Evolutionary conservation across 1,140 invertebrate genomes (phyloP).

Genomic region (Pollicipes pollicipes): DNA sequence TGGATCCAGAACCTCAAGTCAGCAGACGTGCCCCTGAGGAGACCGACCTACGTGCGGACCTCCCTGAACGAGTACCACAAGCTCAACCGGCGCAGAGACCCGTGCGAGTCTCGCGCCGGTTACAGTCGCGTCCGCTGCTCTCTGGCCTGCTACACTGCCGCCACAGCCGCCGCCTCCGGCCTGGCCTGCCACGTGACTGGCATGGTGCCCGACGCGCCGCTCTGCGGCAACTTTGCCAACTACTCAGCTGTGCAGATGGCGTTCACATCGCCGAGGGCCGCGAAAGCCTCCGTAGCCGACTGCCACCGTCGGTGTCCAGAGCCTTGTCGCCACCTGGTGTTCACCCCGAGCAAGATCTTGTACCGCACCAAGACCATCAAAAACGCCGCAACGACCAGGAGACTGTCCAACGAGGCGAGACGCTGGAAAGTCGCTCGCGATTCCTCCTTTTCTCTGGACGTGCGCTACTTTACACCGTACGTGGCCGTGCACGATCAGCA

Average conservation of each 20-base stretch:
- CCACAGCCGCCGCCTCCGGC: too few species aligned
- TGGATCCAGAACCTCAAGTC: background rate
- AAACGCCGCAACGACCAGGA: too few species aligned
- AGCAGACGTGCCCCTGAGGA: background rate
- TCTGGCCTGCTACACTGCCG: background rate
- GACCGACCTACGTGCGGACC: background rate
- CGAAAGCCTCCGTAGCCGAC: background rate
- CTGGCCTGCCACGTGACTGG: background rate
- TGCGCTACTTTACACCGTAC: background rate
- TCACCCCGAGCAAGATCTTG: background rate
- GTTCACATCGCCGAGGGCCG: background rate
- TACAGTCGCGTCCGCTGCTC: background rate
- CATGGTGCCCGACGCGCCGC: background rate
- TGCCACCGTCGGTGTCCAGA: background rate
- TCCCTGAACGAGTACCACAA: background rate
- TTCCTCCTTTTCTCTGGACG: background rate
- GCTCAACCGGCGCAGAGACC: background rate
- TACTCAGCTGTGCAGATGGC: background rate
- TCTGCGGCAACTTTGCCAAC: background rate
- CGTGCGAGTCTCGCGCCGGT: background rate
- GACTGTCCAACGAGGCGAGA: too few species aligned
- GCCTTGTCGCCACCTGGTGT: background rate
- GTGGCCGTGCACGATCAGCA: background rate
- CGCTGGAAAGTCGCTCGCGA: too few species aligned
- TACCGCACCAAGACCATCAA: too few species aligned